Evolutionary conservation across 2,888 invertebrate genomes (phyloP), one percentile per base, ranked within the genome.

Genomic region (Dexiosoma caninum): DNA sequence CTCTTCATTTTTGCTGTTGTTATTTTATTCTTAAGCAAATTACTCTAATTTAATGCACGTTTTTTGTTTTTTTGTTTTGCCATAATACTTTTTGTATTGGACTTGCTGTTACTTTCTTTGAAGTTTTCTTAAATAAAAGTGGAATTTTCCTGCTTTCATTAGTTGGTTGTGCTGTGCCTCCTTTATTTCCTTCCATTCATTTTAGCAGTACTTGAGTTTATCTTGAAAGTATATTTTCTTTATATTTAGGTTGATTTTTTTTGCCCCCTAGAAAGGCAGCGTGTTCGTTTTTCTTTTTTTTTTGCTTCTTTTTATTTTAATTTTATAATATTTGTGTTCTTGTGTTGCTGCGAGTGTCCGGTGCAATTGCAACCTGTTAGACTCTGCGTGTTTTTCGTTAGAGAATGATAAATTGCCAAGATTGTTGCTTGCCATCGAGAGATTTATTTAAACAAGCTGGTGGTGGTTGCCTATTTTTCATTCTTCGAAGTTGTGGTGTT

Each of bases 401-500:
- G 72, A 79, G 76, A 79, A 76, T 82, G 78, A 75, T 78, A 82
- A 78, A 82, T 82, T 78, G 75, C 75, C 67, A 27, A 76, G 82
- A 82, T 79, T 78, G 78, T 82, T 82, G 62, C 76, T 64, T 69
- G 69, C 66, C 67, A 67, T 32, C n/a, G n/a, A 57, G 64, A 82
- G 82, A 83, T 83, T 82, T 83, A 83, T 83, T 67, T 76, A 60
- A 59, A 83, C 81, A 80, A 79, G 77, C 60, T 51, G 76, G 66
- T 40, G 53, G n/a, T 77, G n/a, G 75, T 66, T 76, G 72, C 69
- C 72, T 76, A 77, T 72, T 69, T 66, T 82, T 76, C 62, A 67
- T 72, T 40, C 30, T 40, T 77, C 27, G 66, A 49, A 59, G 60
- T n/a, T 32, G 12, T 69, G 21, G 14, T 9, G 55, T n/a, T n/a